These are phyloP conservation scores for Chrysolina haemoptera DNA, from an alignment of 2,888 invertebrate genomes.

Conservation along the genomic window DNA sequence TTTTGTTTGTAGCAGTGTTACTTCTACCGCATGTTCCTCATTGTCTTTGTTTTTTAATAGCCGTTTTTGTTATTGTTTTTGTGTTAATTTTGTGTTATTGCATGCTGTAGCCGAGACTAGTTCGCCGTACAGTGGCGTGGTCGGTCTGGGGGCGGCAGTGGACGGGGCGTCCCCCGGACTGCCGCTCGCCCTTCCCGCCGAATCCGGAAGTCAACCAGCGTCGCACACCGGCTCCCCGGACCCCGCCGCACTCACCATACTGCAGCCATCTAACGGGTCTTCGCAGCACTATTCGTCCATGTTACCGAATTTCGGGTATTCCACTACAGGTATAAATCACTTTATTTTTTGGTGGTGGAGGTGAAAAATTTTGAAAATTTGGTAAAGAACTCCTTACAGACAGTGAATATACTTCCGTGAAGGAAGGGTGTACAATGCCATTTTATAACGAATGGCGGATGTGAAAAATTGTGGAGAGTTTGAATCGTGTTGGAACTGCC, in stretches of 20 bases:
- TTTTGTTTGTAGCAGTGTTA: neutral
- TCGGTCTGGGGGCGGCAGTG: conserved; percentile 67
- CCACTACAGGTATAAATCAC: conserved; percentile 73
- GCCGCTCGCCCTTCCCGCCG: conserved; percentile 69
- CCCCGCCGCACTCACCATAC: conserved; percentile 70
- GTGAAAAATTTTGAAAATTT: no score
- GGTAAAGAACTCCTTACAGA: no score
- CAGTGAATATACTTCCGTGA: no score
- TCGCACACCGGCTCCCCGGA: conserved; percentile 72
- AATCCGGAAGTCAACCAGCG: conserved; percentile 68
- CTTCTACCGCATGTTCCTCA: conserved; percentile 13
- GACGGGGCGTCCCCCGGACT: conserved; percentile 71
- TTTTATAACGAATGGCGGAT: no score
- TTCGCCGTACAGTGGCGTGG: conserved; percentile 70
- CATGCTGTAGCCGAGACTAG: conserved; percentile 67
- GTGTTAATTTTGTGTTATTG: conserved; percentile 62
- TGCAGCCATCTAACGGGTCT: conserved; percentile 75
- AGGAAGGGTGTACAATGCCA: no score
- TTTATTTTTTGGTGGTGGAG: conserved; percentile 36
- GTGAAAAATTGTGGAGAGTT: no score
- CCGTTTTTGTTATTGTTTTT: conserved; percentile 56
- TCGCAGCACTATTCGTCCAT: conserved; percentile 76
- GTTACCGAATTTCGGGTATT: conserved; percentile 81
- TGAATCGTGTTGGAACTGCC: no score
- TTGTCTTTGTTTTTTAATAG: conserved; percentile 19